Evolutionary conservation across 2,113 vertebrate genomes (phyloP).

Genomic region (Galeopterus variegatus): DNA sequence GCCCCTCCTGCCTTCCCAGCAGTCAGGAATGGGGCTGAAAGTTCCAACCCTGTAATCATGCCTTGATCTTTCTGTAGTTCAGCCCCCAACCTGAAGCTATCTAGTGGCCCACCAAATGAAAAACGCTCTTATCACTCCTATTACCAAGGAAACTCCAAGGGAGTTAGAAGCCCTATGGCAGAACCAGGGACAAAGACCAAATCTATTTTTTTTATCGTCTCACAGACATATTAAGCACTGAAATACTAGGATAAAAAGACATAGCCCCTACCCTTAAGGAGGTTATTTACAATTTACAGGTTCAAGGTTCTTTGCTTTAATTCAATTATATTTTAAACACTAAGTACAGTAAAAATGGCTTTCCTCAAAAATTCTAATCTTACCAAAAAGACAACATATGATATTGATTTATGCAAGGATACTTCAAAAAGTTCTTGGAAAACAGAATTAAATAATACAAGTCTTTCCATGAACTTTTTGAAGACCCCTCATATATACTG

Average conservation of each 20-base stretch:
- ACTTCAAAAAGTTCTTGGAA: too few species aligned
- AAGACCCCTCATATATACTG: too few species aligned
- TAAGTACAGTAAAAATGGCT: background rate
- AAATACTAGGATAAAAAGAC: constrained; percentile 13
- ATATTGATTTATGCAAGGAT: too few species aligned
- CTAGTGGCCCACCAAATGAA: background rate
- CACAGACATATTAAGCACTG: background rate
- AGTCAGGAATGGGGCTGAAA: background rate
- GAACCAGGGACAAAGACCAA: constrained; percentile 35
- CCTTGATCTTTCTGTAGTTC: background rate
- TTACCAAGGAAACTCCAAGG: constrained; percentile 26
- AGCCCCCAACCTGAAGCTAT: background rate
- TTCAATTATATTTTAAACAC: constrained; percentile 59
- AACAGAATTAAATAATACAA: too few species aligned
- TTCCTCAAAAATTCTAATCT: constrained; percentile 54
- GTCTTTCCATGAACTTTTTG: too few species aligned
- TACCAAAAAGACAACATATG: constrained; percentile 17
- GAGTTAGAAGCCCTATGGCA: background rate
- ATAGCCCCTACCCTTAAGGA: background rate
- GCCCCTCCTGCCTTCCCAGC: background rate
- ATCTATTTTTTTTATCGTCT: background rate
- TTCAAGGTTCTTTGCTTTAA: constrained; percentile 42
- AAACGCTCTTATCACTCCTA: constrained; percentile 27
- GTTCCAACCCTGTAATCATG: constrained; percentile 4
- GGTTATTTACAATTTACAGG: constrained; percentile 14